phyloP scores from a whole-genome alignment of 2,113 vertebrate genomes.

The Odocoileus hemionus region DNA sequence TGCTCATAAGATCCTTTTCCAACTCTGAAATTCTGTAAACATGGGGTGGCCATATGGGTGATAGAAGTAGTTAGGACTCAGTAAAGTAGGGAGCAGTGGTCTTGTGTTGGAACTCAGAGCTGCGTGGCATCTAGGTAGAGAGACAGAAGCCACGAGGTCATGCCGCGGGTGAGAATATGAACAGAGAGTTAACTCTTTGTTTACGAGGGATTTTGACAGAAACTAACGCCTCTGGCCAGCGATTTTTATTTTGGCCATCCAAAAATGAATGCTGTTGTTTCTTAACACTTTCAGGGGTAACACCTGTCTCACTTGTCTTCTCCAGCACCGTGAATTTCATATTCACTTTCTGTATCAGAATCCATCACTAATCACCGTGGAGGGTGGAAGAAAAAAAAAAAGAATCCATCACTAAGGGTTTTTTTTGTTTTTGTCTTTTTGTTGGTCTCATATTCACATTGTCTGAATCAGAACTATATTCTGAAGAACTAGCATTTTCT shows the following conservation, averaged over 20 bases:
- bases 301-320: not conserved
- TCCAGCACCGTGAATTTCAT: not conserved
- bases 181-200: not conserved
- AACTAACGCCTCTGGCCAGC: not conserved
- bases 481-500: not conserved
- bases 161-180: fast-evolving
- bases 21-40: not conserved
- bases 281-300: not conserved
- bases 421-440: not conserved
- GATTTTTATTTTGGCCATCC: not conserved
- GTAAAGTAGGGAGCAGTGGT: not conserved
- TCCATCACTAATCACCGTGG: not conserved
- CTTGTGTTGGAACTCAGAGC: not conserved
- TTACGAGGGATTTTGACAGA: not conserved
- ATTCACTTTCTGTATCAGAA: not conserved
- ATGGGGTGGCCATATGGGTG: fast-evolving
- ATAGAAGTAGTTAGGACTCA: not conserved
- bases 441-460: not conserved
- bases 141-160: not conserved
- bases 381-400: too few species aligned
- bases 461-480: not conserved
- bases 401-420: too few species aligned
- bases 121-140: fast-evolving
- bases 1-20: too few species aligned
- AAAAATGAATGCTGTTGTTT: not conserved